Percentiles rank a stretch among this genome's conserved stretches.
phyloP scores from a whole-genome alignment of 2,888 invertebrate genomes.

The Apamea sordens region DNA sequence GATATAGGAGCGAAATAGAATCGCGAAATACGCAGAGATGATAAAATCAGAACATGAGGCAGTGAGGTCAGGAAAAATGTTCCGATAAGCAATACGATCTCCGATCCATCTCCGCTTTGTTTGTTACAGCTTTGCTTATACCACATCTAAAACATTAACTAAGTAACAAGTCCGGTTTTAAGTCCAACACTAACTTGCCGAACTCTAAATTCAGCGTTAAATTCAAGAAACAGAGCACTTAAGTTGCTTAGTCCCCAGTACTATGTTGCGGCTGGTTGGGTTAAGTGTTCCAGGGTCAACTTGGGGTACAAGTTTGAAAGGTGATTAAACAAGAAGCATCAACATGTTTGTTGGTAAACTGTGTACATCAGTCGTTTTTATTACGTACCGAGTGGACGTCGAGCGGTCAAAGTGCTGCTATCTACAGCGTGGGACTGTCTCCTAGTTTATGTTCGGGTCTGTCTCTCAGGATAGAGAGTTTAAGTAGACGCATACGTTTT shows the following conservation, averaged over 20 bases:
- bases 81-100: background rate
- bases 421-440: conserved; percentile 20
- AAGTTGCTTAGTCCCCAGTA: conserved; percentile 62
- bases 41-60: background rate
- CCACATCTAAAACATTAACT: conserved; percentile 23
- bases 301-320: conserved; percentile 63
- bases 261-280: conserved; percentile 64
- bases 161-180: conserved; percentile 46
- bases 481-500: background rate
- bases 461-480: conserved; percentile 25
- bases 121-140: conserved; percentile 3
- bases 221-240: conserved; percentile 65
- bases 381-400: conserved; percentile 50
- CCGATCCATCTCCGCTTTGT: background rate
- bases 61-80: background rate
- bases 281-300: conserved; percentile 62
- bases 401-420: conserved; percentile 48
- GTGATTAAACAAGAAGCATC: conserved; percentile 68
- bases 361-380: conserved; percentile 63
- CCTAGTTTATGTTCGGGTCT: conserved; percentile 38
- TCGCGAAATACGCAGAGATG: background rate
- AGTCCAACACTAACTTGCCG: conserved; percentile 57
- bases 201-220: conserved; percentile 64
- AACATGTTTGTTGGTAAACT: conserved; percentile 62
- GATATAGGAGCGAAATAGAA: background rate